Evolutionary conservation across 2,797 vertebrate genomes (phyloP), one percentile per base, ranked within the genome.

Genomic region (Chromis chromis): DNA sequence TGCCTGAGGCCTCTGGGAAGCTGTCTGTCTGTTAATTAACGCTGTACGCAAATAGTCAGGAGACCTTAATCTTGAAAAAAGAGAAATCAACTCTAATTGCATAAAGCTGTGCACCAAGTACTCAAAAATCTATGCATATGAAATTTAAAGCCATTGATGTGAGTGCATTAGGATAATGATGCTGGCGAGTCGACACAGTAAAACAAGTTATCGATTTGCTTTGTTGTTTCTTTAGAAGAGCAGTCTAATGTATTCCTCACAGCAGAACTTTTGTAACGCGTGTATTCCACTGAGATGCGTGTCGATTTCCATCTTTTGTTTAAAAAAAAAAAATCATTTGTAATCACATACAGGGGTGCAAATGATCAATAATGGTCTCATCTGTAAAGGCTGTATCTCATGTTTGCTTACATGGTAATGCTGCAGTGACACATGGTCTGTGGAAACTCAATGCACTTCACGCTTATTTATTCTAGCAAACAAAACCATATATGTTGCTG

Each of bases 21-120:
- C 56, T 14, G 46, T 31, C 50, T 65, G 60, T 80, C 74, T 81
- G 68, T 84, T 90, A 89, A 90, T 90, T 90, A 92, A 81, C 81
- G 65, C 48, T 0, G 2, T 61, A 71, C 67, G 80, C 69, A 84
- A 88, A 86, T 74, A 79, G 74, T 74, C 74, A 66, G 60, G 54
- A 75, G 78, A 81, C 61, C 53, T 70, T 68, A 50, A 82, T 31
- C 40, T 31, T 24, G 33, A 12, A 25, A 16, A 73, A 49, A 72
- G 33, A 12, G 14, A 27, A 83, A 82, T 83, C 81, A 82, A 83
- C 61, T 14, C 44, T 89, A 93, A 93, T 80, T 87, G 74, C 44
- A 76, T 85, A 62, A 79, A 70, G 61, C 69, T 70, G 65, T 75
- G n/a, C 64, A 74, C 13, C 3, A 27, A 68, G 72, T 60, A 52